These are phyloP conservation scores for Episyrphus balteatus DNA, from an alignment of 1,140 invertebrate species.

Conservation along the genomic window DNA sequence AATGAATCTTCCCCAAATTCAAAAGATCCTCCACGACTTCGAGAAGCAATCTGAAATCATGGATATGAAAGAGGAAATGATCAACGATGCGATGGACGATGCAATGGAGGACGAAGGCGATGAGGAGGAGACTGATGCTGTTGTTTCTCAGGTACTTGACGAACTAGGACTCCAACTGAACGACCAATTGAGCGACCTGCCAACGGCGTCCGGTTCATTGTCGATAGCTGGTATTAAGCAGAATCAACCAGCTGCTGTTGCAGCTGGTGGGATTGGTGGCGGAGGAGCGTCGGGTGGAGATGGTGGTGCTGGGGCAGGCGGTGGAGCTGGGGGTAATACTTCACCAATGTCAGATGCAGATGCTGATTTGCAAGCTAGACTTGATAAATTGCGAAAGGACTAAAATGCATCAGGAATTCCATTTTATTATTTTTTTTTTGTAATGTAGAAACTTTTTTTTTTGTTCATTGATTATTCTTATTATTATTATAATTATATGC, in stretches of 20 bases:
- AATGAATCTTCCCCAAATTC: conserved; percentile 97
- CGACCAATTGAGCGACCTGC: conserved; percentile 77
- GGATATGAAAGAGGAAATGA: conserved; percentile 99
- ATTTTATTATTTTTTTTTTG: too few species aligned
- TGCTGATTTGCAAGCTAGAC: conserved; percentile 85
- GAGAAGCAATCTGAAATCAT: conserved; percentile 99
- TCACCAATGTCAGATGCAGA: conserved; percentile 72
- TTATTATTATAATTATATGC: too few species aligned
- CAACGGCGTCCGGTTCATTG: conserved; percentile 40
- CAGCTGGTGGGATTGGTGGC: conserved; percentile 42
- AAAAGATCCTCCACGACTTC: conserved; percentile 98
- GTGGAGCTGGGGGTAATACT: conserved; percentile 38
- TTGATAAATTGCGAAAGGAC: conserved; percentile 87
- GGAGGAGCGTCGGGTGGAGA: conserved; percentile 43
- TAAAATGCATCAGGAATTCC: conserved; percentile 38
- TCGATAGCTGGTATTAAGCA: conserved; percentile 30
- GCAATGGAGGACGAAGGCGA: conserved; percentile 97
- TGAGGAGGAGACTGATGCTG: conserved; percentile 94
- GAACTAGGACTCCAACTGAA: conserved; percentile 91
- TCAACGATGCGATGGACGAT: conserved; percentile 99
- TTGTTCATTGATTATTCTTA: too few species aligned
- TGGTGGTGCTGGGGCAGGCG: conserved; percentile 39
- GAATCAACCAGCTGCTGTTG: conserved; percentile 39
- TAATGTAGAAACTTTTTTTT: too few species aligned
- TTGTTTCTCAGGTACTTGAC: conserved; percentile 88